phyloP scores from a whole-genome alignment of 1,140 invertebrate species.

The Sipha flava region DNA sequence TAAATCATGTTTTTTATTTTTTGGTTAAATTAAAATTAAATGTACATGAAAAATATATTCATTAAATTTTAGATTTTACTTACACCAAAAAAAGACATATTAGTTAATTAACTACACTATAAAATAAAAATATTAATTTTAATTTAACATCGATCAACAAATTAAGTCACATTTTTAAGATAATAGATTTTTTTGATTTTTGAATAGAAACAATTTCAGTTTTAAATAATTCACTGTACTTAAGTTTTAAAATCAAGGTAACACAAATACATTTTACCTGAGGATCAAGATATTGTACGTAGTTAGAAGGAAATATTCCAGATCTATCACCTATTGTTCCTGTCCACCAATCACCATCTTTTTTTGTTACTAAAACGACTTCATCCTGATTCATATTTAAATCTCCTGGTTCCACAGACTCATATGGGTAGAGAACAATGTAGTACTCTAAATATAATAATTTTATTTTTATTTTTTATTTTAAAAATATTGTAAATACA shows the following conservation, averaged over 20 bases:
- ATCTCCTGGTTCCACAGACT: constrained; percentile 82
- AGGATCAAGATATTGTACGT: constrained; percentile 55
- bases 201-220: background rate
- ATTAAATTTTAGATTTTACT: no score
- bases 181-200: no score
- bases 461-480: background rate
- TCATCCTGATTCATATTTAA: constrained; percentile 86
- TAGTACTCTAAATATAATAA: constrained; percentile 57
- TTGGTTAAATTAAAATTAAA: no score
- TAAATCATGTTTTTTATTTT: no score
- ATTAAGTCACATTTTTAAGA: no score
- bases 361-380: constrained; percentile 73
- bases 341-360: constrained; percentile 98
- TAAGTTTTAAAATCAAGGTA: background rate
- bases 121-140: no score
- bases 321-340: constrained; percentile 72
- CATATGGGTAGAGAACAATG: constrained; percentile 72
- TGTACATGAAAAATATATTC: no score
- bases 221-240: background rate
- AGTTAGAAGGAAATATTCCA: constrained; percentile 94
- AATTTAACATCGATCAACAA: no score
- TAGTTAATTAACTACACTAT: no score
- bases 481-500: background rate
- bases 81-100: no score
- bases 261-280: background rate